Percentiles rank a stretch among this genome's conserved stretches.
These are phyloP conservation scores for Zosterops pallidus DNA, from an alignment of 2,113 vertebrate species.

Conservation along the genomic window DNA sequence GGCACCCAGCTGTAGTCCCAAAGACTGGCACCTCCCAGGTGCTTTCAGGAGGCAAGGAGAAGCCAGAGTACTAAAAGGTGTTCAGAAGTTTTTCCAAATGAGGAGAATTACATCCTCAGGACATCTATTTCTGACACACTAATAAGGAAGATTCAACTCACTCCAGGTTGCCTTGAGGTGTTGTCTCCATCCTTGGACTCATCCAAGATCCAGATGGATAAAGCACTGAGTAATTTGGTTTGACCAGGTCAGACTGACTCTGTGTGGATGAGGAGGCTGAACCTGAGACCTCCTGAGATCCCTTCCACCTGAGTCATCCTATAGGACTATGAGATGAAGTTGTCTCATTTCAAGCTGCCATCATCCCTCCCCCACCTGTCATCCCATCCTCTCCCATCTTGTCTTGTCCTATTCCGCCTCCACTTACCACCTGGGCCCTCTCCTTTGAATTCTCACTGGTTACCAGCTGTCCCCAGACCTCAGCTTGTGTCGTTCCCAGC, in stretches of 20 bases:
- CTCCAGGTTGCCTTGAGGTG: not conserved
- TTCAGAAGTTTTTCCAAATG: not conserved
- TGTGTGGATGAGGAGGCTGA: not conserved
- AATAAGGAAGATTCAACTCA: not conserved
- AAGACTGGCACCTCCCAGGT: not conserved
- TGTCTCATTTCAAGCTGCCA: not conserved
- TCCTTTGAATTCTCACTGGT: not conserved
- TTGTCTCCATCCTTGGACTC: not conserved
- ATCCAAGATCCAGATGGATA: not conserved
- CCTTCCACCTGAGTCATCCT: not conserved
- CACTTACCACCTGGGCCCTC: not conserved
- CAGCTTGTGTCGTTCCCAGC: not conserved
- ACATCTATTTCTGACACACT: not conserved
- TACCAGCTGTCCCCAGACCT: not conserved
- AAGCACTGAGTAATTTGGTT: not conserved
- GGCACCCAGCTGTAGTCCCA: fast-evolving
- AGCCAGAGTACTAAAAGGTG: not conserved
- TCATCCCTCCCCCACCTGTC: not conserved
- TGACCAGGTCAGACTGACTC: not conserved
- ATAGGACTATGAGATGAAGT: not conserved
- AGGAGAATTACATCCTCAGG: not conserved
- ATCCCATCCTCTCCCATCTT: not conserved
- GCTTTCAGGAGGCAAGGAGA: not conserved
- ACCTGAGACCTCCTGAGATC: not conserved
- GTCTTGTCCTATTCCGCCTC: not conserved